Evolutionary conservation across 2,797 vertebrate species (phyloP).

Genomic region (Bucorvus abyssinicus): DNA sequence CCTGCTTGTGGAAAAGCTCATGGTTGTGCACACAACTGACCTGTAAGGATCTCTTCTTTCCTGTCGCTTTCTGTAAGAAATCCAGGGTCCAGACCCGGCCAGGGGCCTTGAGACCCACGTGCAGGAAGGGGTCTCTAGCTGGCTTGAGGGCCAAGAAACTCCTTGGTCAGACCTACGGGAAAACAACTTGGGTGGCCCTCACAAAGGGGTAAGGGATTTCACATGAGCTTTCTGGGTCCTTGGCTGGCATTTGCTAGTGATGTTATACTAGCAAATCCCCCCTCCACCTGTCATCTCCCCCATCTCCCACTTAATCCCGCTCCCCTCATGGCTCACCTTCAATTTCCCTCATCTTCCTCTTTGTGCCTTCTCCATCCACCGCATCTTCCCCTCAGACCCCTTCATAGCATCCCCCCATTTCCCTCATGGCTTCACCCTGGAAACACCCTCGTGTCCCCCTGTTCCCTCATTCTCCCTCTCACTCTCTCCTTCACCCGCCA

Average conservation of each 20-base stretch:
- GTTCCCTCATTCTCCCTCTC: background rate
- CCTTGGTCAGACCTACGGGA: background rate
- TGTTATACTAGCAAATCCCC: background rate
- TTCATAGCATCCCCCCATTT: background rate
- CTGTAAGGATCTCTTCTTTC: background rate
- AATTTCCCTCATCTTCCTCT: background rate
- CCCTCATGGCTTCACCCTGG: background rate
- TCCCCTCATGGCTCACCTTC: background rate
- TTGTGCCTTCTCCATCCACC: background rate
- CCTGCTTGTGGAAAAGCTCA: background rate
- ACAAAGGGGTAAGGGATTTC: too few relatives aligned
- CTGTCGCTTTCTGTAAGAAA: background rate
- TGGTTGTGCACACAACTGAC: background rate
- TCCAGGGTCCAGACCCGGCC: too few relatives aligned
- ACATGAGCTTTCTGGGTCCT: background rate
- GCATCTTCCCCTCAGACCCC: too few relatives aligned
- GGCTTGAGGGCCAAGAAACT: background rate
- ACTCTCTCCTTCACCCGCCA: background rate
- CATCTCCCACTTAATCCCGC: background rate
- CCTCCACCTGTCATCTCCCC: background rate
- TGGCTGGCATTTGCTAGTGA: background rate
- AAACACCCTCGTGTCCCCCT: too few relatives aligned
- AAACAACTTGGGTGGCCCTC: background rate
- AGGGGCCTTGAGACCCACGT: accelerated
- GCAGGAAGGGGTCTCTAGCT: too few relatives aligned